phyloP scores from a whole-genome alignment of 2,113 vertebrate genomes.

The Tragulus kanchil region DNA sequence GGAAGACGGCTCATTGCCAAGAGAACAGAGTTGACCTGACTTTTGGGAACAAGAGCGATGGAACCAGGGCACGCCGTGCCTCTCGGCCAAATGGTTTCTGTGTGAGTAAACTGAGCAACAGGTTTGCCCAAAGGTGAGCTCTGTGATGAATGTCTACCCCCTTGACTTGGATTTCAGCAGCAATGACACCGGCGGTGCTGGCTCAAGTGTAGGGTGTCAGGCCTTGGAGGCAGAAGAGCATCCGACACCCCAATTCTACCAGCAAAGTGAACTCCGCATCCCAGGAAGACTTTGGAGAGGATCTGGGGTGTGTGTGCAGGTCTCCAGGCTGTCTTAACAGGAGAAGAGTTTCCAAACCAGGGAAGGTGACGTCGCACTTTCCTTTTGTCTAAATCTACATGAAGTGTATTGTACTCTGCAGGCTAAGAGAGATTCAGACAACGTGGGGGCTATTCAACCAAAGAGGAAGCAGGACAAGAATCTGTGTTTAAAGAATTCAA shows the following conservation, averaged over 20 bases:
- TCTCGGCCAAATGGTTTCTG: not conserved
- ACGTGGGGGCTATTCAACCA: not conserved
- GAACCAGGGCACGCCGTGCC: not conserved
- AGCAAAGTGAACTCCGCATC: not conserved
- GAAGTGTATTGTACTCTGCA: not conserved
- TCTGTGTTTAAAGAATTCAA: conserved; percentile 6
- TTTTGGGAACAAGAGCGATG: not conserved
- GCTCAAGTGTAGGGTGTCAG: not conserved
- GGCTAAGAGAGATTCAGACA: not conserved
- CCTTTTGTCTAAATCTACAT: not conserved
- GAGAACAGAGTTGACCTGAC: not conserved
- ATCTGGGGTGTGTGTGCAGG: not conserved
- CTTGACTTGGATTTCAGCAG: not conserved
- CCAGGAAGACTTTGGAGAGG: not conserved
- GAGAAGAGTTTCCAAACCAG: not conserved
- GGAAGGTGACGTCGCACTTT: not conserved
- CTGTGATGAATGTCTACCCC: not conserved
- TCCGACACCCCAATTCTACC: not conserved
- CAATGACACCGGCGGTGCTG: not conserved
- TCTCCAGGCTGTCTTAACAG: conserved; percentile 37
- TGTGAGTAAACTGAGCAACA: not conserved
- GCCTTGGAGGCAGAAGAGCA: not conserved
- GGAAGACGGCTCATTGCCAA: not conserved
- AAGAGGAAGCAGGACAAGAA: not conserved
- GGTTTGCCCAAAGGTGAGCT: not conserved